Percentiles rank a stretch among this genome's conserved stretches.
phyloP scores from a whole-genome alignment of 2,797 vertebrate genomes.

The Cyprinodon diabolis region DNA sequence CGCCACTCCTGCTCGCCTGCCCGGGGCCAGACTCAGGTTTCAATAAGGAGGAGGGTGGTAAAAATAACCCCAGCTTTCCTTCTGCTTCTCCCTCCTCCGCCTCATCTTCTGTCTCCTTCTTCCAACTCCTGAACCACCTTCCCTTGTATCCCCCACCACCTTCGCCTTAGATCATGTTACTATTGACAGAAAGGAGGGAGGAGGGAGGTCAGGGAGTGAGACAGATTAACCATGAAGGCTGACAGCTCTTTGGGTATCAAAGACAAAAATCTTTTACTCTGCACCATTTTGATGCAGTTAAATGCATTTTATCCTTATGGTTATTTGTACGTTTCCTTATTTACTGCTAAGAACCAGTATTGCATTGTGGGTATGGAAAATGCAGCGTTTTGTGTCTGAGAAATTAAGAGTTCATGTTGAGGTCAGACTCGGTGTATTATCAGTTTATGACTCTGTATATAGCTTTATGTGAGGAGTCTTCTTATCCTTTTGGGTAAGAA shows the following conservation, averaged over 20 bases:
- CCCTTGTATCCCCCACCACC: constrained; percentile 55
- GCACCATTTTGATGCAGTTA: constrained; percentile 8
- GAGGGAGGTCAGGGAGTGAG: constrained; percentile 56
- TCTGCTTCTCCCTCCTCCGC: constrained; percentile 58
- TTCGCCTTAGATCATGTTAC: constrained; percentile 78
- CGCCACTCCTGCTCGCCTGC: constrained; percentile 81
- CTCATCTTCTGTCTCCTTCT: constrained; percentile 55
- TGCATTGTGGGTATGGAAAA: constrained; percentile 22
- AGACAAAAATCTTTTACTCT: constrained; percentile 50
- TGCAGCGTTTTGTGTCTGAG: constrained; percentile 16
- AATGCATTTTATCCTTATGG: constrained; percentile 22
- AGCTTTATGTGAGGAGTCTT: constrained; percentile 28
- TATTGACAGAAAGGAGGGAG: constrained; percentile 64
- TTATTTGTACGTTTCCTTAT: constrained; percentile 19
- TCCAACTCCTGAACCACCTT: constrained; percentile 63
- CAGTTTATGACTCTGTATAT: constrained; percentile 21
- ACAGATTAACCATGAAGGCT: constrained; percentile 63
- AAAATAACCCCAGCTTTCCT: constrained; percentile 76
- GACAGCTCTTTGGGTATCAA: constrained; percentile 64
- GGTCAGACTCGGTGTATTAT: constrained; percentile 60
- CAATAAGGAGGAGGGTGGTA: constrained; percentile 78
- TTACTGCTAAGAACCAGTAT: constrained; percentile 16
- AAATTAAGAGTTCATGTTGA: constrained; percentile 27
- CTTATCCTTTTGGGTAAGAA: constrained; percentile 23
- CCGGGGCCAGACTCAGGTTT: constrained; percentile 84